Evolutionary conservation across 2,113 vertebrate species (phyloP), one percentile per base, ranked within the genome.

Genomic region (Kryptolebias marmoratus): DNA sequence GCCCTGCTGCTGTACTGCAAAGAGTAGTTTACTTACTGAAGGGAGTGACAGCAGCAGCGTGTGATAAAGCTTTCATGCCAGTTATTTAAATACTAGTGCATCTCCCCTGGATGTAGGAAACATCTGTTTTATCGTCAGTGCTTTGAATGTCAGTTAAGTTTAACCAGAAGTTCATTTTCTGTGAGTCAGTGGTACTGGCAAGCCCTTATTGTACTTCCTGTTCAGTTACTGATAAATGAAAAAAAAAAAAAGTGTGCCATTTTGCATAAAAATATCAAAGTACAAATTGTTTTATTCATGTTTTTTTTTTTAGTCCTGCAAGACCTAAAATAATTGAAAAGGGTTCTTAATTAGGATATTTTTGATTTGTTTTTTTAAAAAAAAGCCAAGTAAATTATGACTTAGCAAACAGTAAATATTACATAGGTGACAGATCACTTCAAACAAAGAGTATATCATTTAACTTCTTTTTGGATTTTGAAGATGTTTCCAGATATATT

Each of bases 71-170:
- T 31, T 47, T 32, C 7, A 12, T 32, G 42, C 27, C 53, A 18
- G 65, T 56, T 68, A 68, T 31, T 56, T 31, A 68, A 56, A 67
- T 52, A 44, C 42, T 32, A 13, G 18, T 31, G 13, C 30, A 7
- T 16, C 18, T 44, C 6, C 3, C 12, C 11, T 28, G 7, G n/a
- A 54, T 15, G 64, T 6, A 54, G 32, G 32, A 54, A 54, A 42
- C 22, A 56, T 68, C 22, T 18, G 62, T 53, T 47, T 57, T 45
- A 28, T 45, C 27, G 2, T 31, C 11, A 27, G 27, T 27, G 32
- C 53, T 68, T 68, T 68, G 53, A 57, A 68, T 68, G 53, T 31
- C 65, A 31, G 65, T 57, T 68, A 45, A 30, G 53, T 47, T 27
- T 12, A 28, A 44, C 4, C 53, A 44, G 13, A 28, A 15, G 32